Evolutionary conservation across 2,888 invertebrate species (phyloP), one percentile per base, ranked within the genome.

Genomic region (Lasioglossum zephyrum): DNA sequence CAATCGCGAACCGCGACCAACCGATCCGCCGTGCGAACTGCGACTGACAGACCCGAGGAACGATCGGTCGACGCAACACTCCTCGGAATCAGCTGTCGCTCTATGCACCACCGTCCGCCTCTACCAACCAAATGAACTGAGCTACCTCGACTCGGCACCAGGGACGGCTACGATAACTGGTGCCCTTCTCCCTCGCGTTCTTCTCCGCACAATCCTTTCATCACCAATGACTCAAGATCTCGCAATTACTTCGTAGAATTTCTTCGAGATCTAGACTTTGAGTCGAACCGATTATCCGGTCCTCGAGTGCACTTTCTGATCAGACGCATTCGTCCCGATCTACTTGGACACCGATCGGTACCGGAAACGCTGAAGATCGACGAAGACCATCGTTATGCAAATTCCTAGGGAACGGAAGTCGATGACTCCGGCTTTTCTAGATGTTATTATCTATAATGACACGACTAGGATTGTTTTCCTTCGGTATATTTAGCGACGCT

Each of bases 71-170:
- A 86, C 87, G 77, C 87, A 88, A 86, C 84, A 83, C 81, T 73
- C 80, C 77, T 69, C 76, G 60, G 79, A 83, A 92, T 92, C 91
- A 91, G 91, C 92, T 91, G 91, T 89, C 88, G 87, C 57, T 78
- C 79, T 89, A 73, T 87, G 78, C 87, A 86, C 84, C 86, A 81
- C 83, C 87, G 82, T 79, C 85, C 88, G 81, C 84, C 79, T 84
- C 84, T 83, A 72, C 81, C 91, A 81, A 88, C 85, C 82, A 83
- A 91, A 87, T 90, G 87, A 91, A 84, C 79, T 79, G 81, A 89
- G 84, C 92, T 88, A 83, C 79, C 18, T 79, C 87, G 79, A 76
- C 77, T 73, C 84, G 79, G 76, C 72, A 70, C 76, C 90, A 90
- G 90, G 91, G 82, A 81, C 90, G 90, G 57, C 74, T 13, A 31